Conservation (phyloP, 1,140 invertebrate genomes). For the Monochamus saltuarius region DNA sequence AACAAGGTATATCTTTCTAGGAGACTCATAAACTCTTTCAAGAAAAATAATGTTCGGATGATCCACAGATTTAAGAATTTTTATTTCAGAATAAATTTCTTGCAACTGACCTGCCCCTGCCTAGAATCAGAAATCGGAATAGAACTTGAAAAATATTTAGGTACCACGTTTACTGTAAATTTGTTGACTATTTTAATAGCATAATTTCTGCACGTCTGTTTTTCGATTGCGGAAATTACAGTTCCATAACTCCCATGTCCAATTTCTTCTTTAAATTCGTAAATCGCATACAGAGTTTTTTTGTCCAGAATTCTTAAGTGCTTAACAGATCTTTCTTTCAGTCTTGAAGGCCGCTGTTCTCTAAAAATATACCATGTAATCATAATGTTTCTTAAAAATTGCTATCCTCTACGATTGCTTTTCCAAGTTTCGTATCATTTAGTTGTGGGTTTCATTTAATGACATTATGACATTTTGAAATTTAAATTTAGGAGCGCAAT, state of each 20-base stretch:
- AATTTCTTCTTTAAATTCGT: constrained; percentile 48
- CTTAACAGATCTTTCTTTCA: constrained; percentile 39
- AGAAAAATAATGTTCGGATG: constrained; percentile 59
- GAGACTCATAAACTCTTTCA: constrained; percentile 57
- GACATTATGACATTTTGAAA: constrained; percentile 2
- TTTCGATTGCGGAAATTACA: constrained; percentile 54
- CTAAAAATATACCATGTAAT: no score
- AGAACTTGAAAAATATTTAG: constrained; percentile 13
- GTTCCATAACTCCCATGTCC: constrained; percentile 59
- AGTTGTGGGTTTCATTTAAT: constrained; percentile 7
- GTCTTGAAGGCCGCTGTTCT: background rate
- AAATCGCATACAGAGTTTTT: constrained; percentile 40
- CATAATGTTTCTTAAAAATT: no score
- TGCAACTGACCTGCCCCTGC: constrained; percentile 42
- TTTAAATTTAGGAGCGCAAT: background rate
- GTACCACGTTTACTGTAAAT: constrained; percentile 50
- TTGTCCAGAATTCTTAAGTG: constrained; percentile 42
- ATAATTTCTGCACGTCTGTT: constrained; percentile 49
- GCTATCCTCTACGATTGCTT: no score
- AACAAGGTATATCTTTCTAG: constrained; percentile 54
- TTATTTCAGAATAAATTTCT: constrained; percentile 56
- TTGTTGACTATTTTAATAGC: constrained; percentile 60
- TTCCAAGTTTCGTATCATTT: constrained; percentile 11
- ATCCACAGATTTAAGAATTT: constrained; percentile 57
- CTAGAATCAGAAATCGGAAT: constrained; percentile 11